Evolutionary conservation across 1,140 invertebrate genomes (phyloP).

Genomic region (Zaprionus africanus): DNA sequence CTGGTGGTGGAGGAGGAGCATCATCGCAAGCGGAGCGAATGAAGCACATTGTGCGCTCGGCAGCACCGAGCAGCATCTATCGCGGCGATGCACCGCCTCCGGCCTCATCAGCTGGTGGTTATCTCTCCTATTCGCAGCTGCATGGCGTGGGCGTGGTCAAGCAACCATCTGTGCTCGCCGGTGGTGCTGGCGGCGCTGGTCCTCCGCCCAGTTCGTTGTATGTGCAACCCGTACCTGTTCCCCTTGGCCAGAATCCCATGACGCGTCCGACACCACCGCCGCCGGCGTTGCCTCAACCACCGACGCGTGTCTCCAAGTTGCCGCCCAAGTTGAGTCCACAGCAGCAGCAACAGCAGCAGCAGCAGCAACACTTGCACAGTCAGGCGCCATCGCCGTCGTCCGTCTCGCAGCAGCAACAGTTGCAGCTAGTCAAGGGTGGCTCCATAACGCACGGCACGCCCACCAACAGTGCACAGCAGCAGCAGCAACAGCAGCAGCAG

Average conservation of each 20-base stretch:
- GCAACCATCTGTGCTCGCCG: slow-evolving; percentile 50
- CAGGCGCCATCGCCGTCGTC: too few species aligned
- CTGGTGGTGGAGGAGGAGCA: neutral
- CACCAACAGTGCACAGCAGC: slow-evolving; percentile 55
- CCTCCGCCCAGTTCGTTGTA: slow-evolving; percentile 79
- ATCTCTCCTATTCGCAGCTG: slow-evolving; percentile 67
- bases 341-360: slow-evolving; percentile 62
- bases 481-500: slow-evolving; percentile 58
- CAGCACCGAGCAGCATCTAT: slow-evolving; percentile 52
- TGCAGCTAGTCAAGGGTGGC: slow-evolving; percentile 83
- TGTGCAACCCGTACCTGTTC: slow-evolving; percentile 83
- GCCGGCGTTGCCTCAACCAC: slow-evolving; percentile 78
- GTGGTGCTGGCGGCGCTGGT: slow-evolving; percentile 27
- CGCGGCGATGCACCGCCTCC: slow-evolving; percentile 51
- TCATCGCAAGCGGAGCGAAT: slow-evolving; percentile 32
- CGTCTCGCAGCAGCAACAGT: slow-evolving; percentile 62
- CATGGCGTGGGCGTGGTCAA: slow-evolving; percentile 65
- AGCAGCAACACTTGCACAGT: slow-evolving; percentile 46
- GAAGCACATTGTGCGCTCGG: slow-evolving; percentile 71
- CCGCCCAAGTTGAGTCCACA: slow-evolving; percentile 70
- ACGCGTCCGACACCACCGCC: slow-evolving; percentile 57
- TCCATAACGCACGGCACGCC: slow-evolving; percentile 91
- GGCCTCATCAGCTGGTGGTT: slow-evolving; percentile 46
- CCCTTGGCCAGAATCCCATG: slow-evolving; percentile 65
- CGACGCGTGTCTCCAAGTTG: slow-evolving; percentile 49